These are phyloP conservation scores for Alcis repandata DNA, from an alignment of 2,888 invertebrate genomes.

Conservation along the genomic window DNA sequence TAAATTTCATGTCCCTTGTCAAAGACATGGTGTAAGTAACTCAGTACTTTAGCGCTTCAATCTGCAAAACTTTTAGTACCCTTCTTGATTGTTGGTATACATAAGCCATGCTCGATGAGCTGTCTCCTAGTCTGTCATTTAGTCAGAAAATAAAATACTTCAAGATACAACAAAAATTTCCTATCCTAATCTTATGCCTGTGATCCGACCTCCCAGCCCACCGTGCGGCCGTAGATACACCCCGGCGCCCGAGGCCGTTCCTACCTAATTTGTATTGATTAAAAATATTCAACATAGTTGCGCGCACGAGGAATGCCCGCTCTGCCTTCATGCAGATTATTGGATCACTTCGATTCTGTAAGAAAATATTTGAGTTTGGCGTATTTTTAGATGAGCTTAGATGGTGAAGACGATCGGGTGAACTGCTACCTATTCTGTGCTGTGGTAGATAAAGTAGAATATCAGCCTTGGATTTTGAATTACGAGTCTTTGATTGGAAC, in stretches of 20 bases:
- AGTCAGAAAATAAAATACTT: neutral
- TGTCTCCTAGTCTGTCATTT: too few relatives aligned
- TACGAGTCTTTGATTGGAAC: neutral
- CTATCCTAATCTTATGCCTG: neutral
- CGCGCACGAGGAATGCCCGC: conserved; percentile 64
- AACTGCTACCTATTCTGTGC: conserved; percentile 3
- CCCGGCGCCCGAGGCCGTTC: conserved; percentile 70
- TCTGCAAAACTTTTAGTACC: too few relatives aligned
- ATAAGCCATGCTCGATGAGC: too few relatives aligned
- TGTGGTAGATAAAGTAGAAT: neutral
- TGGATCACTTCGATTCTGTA: conserved; percentile 65
- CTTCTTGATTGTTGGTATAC: too few relatives aligned
- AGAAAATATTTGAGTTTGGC: conserved; percentile 50
- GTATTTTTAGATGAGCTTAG: conserved; percentile 48
- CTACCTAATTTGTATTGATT: conserved; percentile 87
- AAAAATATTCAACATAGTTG: conserved; percentile 87
- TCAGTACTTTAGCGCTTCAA: too few relatives aligned
- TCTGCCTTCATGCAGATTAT: conserved; percentile 68
- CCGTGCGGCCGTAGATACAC: conserved; percentile 59
- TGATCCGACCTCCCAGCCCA: conserved; percentile 34
- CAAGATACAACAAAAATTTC: neutral
- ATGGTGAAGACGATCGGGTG: conserved; percentile 7
- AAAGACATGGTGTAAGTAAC: too few relatives aligned
- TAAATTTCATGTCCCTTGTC: too few relatives aligned
- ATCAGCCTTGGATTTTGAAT: neutral